Base-by-base conservation (phyloP, 2,888 invertebrate genomes). In the Baccha elongata region DNA sequence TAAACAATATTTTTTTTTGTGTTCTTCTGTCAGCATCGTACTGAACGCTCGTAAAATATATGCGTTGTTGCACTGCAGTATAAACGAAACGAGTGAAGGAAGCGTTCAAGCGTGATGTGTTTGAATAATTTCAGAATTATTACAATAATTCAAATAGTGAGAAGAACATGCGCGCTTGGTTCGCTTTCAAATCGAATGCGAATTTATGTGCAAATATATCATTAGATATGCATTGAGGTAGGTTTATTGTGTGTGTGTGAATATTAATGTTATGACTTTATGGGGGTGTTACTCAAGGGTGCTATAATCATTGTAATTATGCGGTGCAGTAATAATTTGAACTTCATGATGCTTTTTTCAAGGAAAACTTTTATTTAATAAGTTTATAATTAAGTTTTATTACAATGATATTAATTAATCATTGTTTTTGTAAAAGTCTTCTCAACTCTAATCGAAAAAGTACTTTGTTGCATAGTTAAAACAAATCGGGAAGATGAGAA, bases 121-220 rank as follows among this genome's bases (percentile, higher is more conserved):
- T 53, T 71, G 75, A 81, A 64, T 80, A 80, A 74, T 73, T 74
- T 74, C 40, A 35, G 55, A 80, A 32, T 32, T 32, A 8, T 32
- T 32, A n/a, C n/a, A n/a, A n/a, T 32, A 8, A 44, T 32, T 23
- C 7, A 46, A 17, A 40, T 40, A 44, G 23, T 46, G 46, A 37
- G 62, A 62, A 40, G 17, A 23, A 15, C 15, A 40, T 40, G n/a
- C 6, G 35, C 35, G 52, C 5, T 42, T 7, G 35, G 4, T 37
- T 53, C 46, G 46, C n/a, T 71, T 4, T 13, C 2, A 48, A 48
- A 44, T 35, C 52, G n/a, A 52, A 44, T 62, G 32, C 8, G n/a
- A 50, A 67, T 67, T 19, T 26, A n/a, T 29, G 35, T 37, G 35
- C 48, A 60, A 15, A 21, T n/a, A 37, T 35, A 53, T 44, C 64